Evolutionary conservation across 1,140 invertebrate genomes (phyloP), one percentile per base, ranked within the genome.

Genomic region (Phymastichus coffea): DNA sequence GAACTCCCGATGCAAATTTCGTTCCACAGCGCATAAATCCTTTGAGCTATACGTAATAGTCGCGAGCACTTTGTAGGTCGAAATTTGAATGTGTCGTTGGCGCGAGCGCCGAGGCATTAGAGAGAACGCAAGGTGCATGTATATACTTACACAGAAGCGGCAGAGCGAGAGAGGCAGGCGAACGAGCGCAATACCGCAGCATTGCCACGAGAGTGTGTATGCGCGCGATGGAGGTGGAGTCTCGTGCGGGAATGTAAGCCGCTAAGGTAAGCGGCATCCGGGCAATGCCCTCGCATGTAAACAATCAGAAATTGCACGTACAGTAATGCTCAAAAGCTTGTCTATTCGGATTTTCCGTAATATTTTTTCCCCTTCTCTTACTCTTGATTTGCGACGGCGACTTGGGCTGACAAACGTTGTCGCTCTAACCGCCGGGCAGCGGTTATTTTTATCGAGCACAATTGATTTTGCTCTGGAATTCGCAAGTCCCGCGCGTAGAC

Each of bases 251-350:
- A 71, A 73, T 77, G 71, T 70, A 70, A 70, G 48, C 60, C 61
- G 68, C n/a, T 77, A 74, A 71, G 68, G 72, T 75, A 78, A 76
- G 69, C 68, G 74, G 72, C 72, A 75, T 77, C 71, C 70, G 76
- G 74, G 75, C 75, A 78, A 78, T 76, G 75, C 70, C 76, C 76
- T 78, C 74, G 68, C 68, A 76, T 77, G 75, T 78, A 78, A 78
- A 78, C 75, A 78, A 76, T 77, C 71, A 69, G 68, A 68, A 73
- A 77, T 73, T 66, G 64, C 66, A 68, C 41, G 38, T 25, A 54
- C 26, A 12, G 14, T 35, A 51, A 1, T 9, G 10, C 20, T 38
- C 23, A 48, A 10, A 28, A 57, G n/a, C 47, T 12, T 37, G n/a
- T 44, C 4, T n/a, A n/a, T n/a, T n/a, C 23, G n/a, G 1, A 4